Evolutionary conservation across 2,797 vertebrate species (phyloP), one percentile per base, ranked within the genome.

Genomic region (Margarornis squamiger): DNA sequence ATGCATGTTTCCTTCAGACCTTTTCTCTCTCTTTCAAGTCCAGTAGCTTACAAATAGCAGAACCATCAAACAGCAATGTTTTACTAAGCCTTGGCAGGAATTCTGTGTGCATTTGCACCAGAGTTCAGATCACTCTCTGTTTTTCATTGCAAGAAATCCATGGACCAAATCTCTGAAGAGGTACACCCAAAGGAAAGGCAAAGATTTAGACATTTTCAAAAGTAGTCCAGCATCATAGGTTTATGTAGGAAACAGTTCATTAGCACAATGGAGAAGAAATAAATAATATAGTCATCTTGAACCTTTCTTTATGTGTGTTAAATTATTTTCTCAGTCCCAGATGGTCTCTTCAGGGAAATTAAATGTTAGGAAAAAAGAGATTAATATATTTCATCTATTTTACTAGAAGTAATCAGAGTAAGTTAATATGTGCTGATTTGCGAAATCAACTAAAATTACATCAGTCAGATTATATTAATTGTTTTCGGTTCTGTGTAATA

Each of bases 301-400:
- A 74, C 22, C 58, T 63, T 82, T 72, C 41, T 86, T 78, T 83
- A 61, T 81, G 57, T 54, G 54, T 36, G 22, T 34, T 74, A 89
- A 89, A 94, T 85, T 91, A 88, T 89, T 89, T 95, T 82, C 61
- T 71, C 46, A 77, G 38, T 61, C 61, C 46, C 54, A 86, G 65
- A 16, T 92, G 86, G 34, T 63, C 15, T 89, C 52, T 75, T 94
- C 32, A 75, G 58, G 61, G 59, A 96, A 93, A 87, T 89, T 65
- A 86, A 74, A 10, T 78, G 20, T 52, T 89, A 65, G 15, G 15
- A 14, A 14, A 15, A 63, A 86, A 52, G 7, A 57, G 17, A 93
- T 65, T 78, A 81, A 93, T 72, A 13, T 67, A 59, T 93, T 93
- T 88, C 14, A 86, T 75, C 72, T 83, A 63, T 88, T 92, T 92